Base-by-base conservation (phyloP, 2,797 vertebrate species). In the Sebastes diploproa region DNA sequence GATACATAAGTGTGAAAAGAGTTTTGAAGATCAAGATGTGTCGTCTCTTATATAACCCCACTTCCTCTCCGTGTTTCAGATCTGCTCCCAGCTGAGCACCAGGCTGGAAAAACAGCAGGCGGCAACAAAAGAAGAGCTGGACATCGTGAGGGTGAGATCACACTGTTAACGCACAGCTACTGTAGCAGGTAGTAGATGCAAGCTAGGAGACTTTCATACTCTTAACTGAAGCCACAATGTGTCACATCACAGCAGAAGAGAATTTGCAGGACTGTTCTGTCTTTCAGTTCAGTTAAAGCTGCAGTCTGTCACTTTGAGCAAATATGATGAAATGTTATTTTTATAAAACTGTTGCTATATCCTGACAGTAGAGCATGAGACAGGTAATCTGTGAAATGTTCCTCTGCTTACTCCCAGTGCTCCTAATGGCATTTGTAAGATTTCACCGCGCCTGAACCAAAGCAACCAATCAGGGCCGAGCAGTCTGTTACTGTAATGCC, bases 21-120 rank as follows among this genome's bases (percentile, higher is more conserved):
- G 12, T 29, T 72, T 34, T 38, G 29, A 52, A 42, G 16, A 20
- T 75, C 6, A 16, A 66, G 38, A 32, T 34, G 10, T 23, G 12
- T 22, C 13, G 4, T 46, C 72, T 64, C 7, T 52, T 61, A 46
- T n/a, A n/a, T 25, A 66, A 72, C 30, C n/a, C 1, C 3, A 18
- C 42, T 22, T 75, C 67, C 36, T 82, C 34, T 75, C 25, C 54
- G 6, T 91, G 62, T 84, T 84, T 80, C 90, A 99, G 98, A 99
- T 99, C 91, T 99, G 98, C 92, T 99, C 98, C 84, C 98, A 99
- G 94, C 91, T 99, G 84, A 99, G 98, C 77, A 98, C 96, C 87
- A 94, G 98, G 83, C 95, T 99, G 87, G 98, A 99, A 89, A 98
- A 97, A 83, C 98, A 99, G 72, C 98, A 99, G 86, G 96, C 96